phyloP scores from a whole-genome alignment of 2,113 vertebrate genomes.

The Cnemophilus loriae region DNA sequence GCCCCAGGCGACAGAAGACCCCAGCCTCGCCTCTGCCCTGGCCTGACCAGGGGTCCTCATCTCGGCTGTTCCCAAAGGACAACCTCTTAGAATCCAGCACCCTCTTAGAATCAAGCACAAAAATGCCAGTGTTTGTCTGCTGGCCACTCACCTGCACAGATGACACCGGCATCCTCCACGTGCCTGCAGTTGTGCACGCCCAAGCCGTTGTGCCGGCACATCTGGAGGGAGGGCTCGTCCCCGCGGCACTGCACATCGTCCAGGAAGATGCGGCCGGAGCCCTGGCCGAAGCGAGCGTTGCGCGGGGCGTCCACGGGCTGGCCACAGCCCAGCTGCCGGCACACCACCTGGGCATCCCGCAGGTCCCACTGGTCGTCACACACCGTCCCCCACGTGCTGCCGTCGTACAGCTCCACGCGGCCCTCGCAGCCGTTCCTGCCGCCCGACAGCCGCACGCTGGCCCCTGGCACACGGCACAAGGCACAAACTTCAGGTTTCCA shows the following conservation, averaged over 20 bases:
- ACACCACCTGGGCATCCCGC: background rate
- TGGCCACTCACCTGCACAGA: background rate
- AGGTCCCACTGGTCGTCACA: constrained; percentile 12
- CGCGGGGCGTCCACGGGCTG: constrained; percentile 48
- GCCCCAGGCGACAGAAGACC: background rate
- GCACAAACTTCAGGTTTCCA: background rate
- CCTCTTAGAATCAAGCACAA: too few relatives aligned
- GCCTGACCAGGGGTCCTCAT: fast-evolving
- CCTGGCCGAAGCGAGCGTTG: fast-evolving
- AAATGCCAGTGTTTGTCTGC: too few relatives aligned
- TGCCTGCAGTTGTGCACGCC: too few relatives aligned
- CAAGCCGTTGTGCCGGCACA: too few relatives aligned
- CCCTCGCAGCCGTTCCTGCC: background rate
- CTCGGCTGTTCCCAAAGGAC: fast-evolving
- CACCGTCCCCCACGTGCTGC: background rate
- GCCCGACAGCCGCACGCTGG: background rate
- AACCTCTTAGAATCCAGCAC: too few relatives aligned
- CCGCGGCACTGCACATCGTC: background rate
- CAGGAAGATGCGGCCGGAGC: background rate
- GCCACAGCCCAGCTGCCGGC: background rate
- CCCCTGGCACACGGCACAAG: background rate
- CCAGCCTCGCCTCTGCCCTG: fast-evolving
- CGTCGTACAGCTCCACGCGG: background rate
- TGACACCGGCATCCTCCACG: background rate
- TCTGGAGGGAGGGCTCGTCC: too few relatives aligned